Conservation (phyloP, 1,140 invertebrate species). For the Eupristina koningsbergeri region DNA sequence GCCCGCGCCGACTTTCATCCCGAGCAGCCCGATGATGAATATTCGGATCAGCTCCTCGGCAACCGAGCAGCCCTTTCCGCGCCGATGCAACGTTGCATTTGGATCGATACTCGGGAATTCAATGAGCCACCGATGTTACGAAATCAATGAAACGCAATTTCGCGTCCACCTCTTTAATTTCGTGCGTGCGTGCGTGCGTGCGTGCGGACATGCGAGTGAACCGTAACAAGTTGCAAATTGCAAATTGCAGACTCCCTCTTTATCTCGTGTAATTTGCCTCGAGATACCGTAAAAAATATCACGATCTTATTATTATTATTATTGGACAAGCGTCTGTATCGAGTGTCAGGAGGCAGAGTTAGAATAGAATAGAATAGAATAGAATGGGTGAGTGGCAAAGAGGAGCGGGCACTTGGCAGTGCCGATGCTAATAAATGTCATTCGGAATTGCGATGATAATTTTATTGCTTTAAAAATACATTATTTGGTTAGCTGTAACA, state of each 20-base stretch:
- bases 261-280: too few relatives aligned
- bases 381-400: too few relatives aligned
- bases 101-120: background rate
- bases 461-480: slow-evolving; percentile 25
- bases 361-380: too few relatives aligned
- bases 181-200: too few relatives aligned
- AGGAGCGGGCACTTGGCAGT: background rate
- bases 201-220: too few relatives aligned
- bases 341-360: background rate
- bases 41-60: background rate
- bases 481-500: background rate
- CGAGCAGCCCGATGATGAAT: background rate
- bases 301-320: background rate
- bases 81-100: background rate
- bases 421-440: background rate
- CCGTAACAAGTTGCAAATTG: background rate
- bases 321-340: background rate
- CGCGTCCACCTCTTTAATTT: background rate
- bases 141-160: background rate
- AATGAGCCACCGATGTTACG: background rate
- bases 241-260: background rate
- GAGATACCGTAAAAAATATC: too few relatives aligned
- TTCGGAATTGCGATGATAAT: slow-evolving; percentile 5
- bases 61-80: background rate
- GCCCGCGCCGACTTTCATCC: background rate